Evolutionary conservation across 2,888 invertebrate genomes (phyloP).

Genomic region (Laspeyria flexula): DNA sequence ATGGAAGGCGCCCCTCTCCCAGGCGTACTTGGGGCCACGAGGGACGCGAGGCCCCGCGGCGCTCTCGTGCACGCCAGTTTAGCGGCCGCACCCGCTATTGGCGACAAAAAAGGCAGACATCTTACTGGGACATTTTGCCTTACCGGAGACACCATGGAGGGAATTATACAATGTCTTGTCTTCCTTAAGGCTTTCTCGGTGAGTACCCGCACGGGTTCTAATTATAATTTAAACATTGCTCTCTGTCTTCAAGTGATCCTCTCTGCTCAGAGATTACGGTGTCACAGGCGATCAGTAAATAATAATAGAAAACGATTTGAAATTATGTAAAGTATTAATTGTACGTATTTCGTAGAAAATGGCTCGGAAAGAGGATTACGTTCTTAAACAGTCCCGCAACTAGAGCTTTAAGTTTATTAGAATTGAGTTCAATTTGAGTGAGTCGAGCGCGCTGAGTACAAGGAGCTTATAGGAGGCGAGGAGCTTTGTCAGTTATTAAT

Average conservation of each 20-base stretch:
- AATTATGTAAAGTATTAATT: slow-evolving; percentile 52
- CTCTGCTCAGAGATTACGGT: slow-evolving; percentile 29
- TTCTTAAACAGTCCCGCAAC: slow-evolving; percentile 25
- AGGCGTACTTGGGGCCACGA: slow-evolving; percentile 82
- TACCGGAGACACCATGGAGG: slow-evolving; percentile 97
- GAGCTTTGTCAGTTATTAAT: slow-evolving; percentile 73
- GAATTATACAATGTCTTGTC: slow-evolving; percentile 96
- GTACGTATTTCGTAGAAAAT: slow-evolving; percentile 49
- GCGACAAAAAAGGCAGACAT: slow-evolving; percentile 91
- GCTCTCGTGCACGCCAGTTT: slow-evolving; percentile 92
- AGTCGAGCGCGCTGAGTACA: slow-evolving; percentile 32
- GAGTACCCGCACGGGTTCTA: no score
- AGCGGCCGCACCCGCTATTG: slow-evolving; percentile 90
- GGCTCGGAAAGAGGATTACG: slow-evolving; percentile 43
- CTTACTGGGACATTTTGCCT: slow-evolving; percentile 95
- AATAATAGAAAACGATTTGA: slow-evolving; percentile 42
- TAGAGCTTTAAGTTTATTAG: slow-evolving; percentile 43
- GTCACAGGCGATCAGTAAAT: slow-evolving; percentile 33
- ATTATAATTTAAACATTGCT: not conserved
- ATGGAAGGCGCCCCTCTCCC: slow-evolving; percentile 91
- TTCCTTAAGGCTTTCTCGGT: slow-evolving; percentile 97
- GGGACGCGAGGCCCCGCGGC: slow-evolving; percentile 87
- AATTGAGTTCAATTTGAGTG: slow-evolving; percentile 54
- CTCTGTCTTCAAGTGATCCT: slow-evolving; percentile 23
- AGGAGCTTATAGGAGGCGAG: slow-evolving; percentile 56